These are phyloP conservation scores for Nebria brevicollis DNA, from an alignment of 2,888 invertebrate genomes.

Conservation along the genomic window DNA sequence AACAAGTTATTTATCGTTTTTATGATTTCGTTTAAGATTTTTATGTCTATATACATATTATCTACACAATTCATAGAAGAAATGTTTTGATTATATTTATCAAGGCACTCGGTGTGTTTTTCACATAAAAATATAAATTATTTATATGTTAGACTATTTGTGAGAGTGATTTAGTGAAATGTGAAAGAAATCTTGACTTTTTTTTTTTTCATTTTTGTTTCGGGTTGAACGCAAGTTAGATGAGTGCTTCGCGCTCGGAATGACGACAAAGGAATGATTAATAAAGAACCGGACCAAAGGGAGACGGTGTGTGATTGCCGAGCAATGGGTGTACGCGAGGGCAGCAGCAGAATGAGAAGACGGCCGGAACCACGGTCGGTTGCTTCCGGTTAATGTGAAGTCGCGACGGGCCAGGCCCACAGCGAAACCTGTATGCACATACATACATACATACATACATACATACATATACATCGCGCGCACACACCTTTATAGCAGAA, in stretches of 20 bases:
- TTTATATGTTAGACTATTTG: too few relatives aligned
- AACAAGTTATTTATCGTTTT: slow-evolving; percentile 3
- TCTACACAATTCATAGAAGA: too few relatives aligned
- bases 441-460: not conserved
- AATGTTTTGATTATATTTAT: too few relatives aligned
- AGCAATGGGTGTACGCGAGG: slow-evolving; percentile 12
- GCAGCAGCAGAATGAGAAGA: slow-evolving; percentile 12
- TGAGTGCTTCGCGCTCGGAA: not conserved
- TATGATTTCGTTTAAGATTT: too few relatives aligned
- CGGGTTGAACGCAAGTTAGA: not conserved
- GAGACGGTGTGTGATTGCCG: not conserved
- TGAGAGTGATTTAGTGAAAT: too few relatives aligned
- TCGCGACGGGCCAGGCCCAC: slow-evolving; percentile 26
- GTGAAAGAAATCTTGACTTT: not conserved
- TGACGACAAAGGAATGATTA: slow-evolving; percentile 15
- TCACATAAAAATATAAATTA: too few relatives aligned
- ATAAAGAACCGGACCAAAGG: slow-evolving; percentile 3
- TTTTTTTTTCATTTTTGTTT: not conserved
- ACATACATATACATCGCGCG: not conserved
- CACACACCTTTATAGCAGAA: not conserved
- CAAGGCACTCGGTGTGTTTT: too few relatives aligned
- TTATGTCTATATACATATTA: too few relatives aligned
- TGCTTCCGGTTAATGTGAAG: slow-evolving; percentile 43
- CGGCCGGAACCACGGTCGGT: slow-evolving; percentile 37
- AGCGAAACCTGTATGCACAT: not conserved